Percentiles rank a stretch among this genome's conserved stretches.
Evolutionary conservation across 2,797 vertebrate genomes (phyloP).

Genomic region (Oryzias dopingdopingensis): DNA sequence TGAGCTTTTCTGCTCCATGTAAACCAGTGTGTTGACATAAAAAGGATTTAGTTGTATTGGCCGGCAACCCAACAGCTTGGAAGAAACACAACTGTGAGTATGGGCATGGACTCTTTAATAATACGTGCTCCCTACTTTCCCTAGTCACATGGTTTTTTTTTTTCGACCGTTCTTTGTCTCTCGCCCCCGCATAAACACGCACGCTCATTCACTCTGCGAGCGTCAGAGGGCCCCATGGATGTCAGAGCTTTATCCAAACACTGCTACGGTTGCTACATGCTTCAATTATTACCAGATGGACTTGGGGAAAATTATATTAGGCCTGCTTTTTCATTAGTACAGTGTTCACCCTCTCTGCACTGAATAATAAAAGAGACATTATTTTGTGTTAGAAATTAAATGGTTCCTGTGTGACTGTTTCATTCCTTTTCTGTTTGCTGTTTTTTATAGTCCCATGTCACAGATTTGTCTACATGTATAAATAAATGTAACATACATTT

Average conservation of each 20-base stretch:
- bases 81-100: conserved; percentile 29
- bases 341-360: conserved; percentile 32
- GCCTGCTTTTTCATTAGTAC: conserved; percentile 67
- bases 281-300: conserved; percentile 78
- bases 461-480: conserved; percentile 10
- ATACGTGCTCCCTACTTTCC: conserved; percentile 14
- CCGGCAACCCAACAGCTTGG: conserved; percentile 44
- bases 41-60: conserved; percentile 66
- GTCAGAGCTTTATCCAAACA: conserved; percentile 77
- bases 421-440: conserved; percentile 26
- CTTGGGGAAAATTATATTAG: conserved; percentile 63
- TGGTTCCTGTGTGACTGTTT: conserved; percentile 9
- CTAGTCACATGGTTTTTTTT: conserved; percentile 33
- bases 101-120: not conserved
- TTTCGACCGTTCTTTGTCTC: conserved; percentile 2
- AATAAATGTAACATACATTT: conserved; percentile 14
- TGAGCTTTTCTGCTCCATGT: conserved; percentile 38
- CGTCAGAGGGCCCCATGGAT: conserved; percentile 68
- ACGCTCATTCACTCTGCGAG: conserved; percentile 26
- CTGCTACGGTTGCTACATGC: conserved; percentile 74
- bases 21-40: conserved; percentile 52
- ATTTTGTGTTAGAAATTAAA: conserved; percentile 28
- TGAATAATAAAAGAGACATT: conserved; percentile 6
- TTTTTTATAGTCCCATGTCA: conserved; percentile 15
- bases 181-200: conserved; percentile 35